Base-by-base conservation (phyloP, 92 coral and sea anemone species). In the Heteractis magnifica region DNA sequence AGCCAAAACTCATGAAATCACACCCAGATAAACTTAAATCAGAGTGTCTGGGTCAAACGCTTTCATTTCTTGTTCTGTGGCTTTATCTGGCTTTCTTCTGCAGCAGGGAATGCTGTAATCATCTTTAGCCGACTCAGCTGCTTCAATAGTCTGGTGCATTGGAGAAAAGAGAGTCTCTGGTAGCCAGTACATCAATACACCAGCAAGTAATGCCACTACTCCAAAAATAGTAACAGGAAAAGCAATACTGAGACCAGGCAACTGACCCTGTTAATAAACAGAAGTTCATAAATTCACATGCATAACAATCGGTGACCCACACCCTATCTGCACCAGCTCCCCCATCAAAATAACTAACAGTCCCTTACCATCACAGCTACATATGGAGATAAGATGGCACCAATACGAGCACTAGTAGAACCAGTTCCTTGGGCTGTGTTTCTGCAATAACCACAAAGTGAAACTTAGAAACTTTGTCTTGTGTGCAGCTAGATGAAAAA, bases 341-440 rank as follows among this genome's bases (percentile, higher is more conserved):
- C 44, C 44, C 44, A 2, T 0, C 44, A 1, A 34, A 34, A 34
- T 34, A 34, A 34, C 3, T 34, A 34, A 34, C 3, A 2, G 44
- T 34, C 64, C 52, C 90, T 79, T 13, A 88, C 90, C 87, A 79
- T 83, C 81, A 83, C 62, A 10, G 87, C 87, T 12, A 79, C 71
- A 49, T 83, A 88, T 11, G 90, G 90, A 21, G 90, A 83, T 78
- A 88, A 78, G 58, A 88, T 88, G 58, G 87, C 90, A 71, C 90
- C 90, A 83, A 88, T 14, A 62, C 87, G 90, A 60, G 90, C 90
- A 73, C 81, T 19, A 3, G 82, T 73, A 9, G 90, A 88, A 14
- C 85, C 87, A 41, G 87, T 88, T 14, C 90, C 90, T 88, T 83
- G 87, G 13, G 81, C 90, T 8, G 87, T 88, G 52, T 83, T 88